Base-by-base conservation (phyloP, 2,797 vertebrate species). In the Taenioides sp. region DNA sequence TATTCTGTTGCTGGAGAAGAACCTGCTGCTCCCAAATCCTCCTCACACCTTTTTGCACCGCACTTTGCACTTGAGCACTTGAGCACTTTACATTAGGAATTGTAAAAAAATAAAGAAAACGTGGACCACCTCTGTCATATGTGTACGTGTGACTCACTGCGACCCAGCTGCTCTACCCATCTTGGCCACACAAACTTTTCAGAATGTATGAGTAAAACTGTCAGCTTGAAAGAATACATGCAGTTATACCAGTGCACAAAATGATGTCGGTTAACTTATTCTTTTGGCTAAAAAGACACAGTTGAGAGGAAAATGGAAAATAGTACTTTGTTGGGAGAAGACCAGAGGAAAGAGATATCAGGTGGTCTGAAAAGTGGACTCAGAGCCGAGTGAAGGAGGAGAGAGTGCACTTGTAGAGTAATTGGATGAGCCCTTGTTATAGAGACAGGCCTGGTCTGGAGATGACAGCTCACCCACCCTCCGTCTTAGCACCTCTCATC, bases 361-460 rank as follows among this genome's bases (percentile, higher is more conserved):
- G 81, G 72, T 85, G 80, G 76, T 79, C 50, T 75, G 17, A 64
- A 76, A 74, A 81, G 69, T 69, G 77, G 70, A 78, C 68, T 16
- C 64, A 72, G 69, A 71, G 71, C 63, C 72, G 67, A 49, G 28
- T 65, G 58, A 74, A 73, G 55, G 72, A 74, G 34, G 31, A 2
- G 12, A 10, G 74, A 50, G 71, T 64, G 72, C 80, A 78, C 80
- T 90, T 52, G 1, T 70, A n/a, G 52, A 73, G 55, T 90, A 92
- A 92, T 89, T 91, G 83, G 81, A 85, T 79, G 80, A 87, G 78
- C 82, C 81, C 85, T 88, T 81, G 75, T 71, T 78, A n/a, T n/a
- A 73, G 77, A 80, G 81, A 82, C 76, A 86, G 71, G 71, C 68
- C 65, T 74, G 72, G 78, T 86, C 82, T 86, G 81, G 76, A 89